phyloP scores from a whole-genome alignment of 2,113 vertebrate species.

The Anser brachyrhynchus region DNA sequence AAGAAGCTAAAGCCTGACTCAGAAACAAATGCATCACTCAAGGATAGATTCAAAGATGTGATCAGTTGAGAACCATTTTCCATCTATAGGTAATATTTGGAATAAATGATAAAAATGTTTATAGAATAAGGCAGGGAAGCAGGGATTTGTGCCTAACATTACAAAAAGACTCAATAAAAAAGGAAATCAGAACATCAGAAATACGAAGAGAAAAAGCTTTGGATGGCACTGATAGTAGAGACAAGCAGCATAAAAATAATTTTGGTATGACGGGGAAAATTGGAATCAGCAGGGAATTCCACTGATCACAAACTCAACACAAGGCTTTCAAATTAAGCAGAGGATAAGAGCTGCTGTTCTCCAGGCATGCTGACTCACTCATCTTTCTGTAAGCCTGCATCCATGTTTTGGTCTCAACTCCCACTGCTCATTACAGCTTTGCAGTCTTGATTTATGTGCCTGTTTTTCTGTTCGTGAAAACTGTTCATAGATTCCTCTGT shows the following conservation, averaged over 20 bases:
- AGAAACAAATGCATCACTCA: neutral
- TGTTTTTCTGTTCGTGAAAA: neutral
- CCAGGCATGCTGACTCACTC: conserved; percentile 17
- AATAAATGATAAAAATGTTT: neutral
- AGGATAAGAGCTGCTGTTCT: neutral
- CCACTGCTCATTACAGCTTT: neutral
- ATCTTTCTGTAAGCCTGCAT: neutral
- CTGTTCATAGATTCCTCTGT: neutral
- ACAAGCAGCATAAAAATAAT: neutral
- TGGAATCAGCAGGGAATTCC: conserved; percentile 9
- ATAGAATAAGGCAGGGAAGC: neutral
- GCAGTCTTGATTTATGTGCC: neutral
- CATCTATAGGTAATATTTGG: neutral
- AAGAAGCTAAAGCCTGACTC: neutral
- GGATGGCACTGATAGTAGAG: neutral
- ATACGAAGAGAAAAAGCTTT: neutral
- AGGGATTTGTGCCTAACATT: neutral
- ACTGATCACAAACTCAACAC: neutral
- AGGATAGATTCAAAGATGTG: neutral
- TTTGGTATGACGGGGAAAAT: neutral
- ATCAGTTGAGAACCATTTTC: neutral
- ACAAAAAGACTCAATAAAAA: neutral
- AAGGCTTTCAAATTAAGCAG: neutral
- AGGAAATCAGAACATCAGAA: neutral
- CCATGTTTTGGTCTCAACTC: conserved; percentile 22